Conservation (phyloP, 2,113 vertebrate genomes). For the Illadopsis cleaveri region DNA sequence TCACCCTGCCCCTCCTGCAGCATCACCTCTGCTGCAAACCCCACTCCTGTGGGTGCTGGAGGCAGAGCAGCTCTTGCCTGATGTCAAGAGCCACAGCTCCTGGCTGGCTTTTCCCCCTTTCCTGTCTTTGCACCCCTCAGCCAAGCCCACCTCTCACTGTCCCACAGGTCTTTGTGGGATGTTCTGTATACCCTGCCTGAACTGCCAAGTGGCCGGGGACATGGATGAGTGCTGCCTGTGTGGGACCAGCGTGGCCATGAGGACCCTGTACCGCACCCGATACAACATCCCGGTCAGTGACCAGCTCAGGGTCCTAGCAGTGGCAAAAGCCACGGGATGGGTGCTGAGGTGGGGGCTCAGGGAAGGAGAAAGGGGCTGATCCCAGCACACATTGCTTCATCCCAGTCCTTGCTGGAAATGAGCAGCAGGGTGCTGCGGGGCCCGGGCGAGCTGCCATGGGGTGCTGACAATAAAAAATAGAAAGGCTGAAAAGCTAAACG, state of each 20-base stretch:
- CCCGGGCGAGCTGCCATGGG: neutral
- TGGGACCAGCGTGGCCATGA: conserved; percentile 70
- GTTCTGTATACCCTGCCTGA: conserved; percentile 71
- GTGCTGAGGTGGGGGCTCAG: neutral
- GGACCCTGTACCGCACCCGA: conserved; percentile 83
- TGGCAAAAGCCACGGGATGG: accelerated
- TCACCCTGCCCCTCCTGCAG: neutral
- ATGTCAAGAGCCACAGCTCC: neutral
- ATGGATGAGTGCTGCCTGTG: conserved; percentile 86
- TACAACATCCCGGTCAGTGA: conserved; percentile 81
- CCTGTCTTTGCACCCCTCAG: neutral
- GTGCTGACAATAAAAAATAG: accelerated
- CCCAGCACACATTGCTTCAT: accelerated
- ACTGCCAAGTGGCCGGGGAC: conserved; percentile 72
- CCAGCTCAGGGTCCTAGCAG: accelerated
- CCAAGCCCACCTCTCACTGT: accelerated
- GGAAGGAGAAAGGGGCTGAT: neutral
- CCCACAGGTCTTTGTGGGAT: conserved; percentile 72
- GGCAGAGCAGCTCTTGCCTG: neutral
- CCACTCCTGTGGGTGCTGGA: neutral
- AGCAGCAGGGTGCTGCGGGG: neutral
- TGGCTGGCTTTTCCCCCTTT: accelerated
- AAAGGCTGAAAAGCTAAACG: neutral
- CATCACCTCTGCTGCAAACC: neutral
- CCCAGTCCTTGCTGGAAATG: neutral